phyloP scores from a whole-genome alignment of 2,113 vertebrate genomes.

The Clupea harengus region DNA sequence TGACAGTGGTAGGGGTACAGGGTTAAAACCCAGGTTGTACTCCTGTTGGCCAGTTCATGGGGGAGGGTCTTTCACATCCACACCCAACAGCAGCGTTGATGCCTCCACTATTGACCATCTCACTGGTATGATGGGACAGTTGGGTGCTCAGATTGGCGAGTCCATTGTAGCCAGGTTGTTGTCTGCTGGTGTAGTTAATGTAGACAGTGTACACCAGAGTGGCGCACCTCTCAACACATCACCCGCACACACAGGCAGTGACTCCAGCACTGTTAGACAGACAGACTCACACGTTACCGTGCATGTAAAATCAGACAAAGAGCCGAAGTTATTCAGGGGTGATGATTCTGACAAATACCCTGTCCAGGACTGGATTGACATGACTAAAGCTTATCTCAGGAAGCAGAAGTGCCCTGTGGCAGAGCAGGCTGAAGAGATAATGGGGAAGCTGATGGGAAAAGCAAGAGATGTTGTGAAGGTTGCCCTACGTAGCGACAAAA shows the following conservation, averaged over 20 bases:
- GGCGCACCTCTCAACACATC: no score
- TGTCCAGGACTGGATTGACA: conserved; percentile 32
- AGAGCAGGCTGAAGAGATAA: no score
- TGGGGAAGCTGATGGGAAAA: conserved; percentile 19
- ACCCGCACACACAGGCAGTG: no score
- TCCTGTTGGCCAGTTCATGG: no score
- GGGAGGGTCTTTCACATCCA: no score
- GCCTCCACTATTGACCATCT: no score
- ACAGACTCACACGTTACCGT: conserved; percentile 20
- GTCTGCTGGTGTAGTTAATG: no score
- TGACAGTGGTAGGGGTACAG: conserved; percentile 36
- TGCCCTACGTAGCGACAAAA: neutral
- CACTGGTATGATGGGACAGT: no score
- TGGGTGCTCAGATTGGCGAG: no score
- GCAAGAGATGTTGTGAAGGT: conserved; percentile 32
- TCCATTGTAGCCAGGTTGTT: no score
- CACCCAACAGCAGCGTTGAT: no score
- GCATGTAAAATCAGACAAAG: conserved; percentile 17
- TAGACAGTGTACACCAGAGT: no score
- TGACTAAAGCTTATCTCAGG: conserved; percentile 21
- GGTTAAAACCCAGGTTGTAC: conserved; percentile 24
- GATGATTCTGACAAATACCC: conserved; percentile 28
- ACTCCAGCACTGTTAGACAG: neutral
- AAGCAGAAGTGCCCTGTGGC: conserved; percentile 23
- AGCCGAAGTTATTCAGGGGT: conserved; percentile 17